Evolutionary conservation across 1,140 invertebrate genomes (phyloP), one percentile per base, ranked within the genome.

Genomic region (Lerema accius): DNA sequence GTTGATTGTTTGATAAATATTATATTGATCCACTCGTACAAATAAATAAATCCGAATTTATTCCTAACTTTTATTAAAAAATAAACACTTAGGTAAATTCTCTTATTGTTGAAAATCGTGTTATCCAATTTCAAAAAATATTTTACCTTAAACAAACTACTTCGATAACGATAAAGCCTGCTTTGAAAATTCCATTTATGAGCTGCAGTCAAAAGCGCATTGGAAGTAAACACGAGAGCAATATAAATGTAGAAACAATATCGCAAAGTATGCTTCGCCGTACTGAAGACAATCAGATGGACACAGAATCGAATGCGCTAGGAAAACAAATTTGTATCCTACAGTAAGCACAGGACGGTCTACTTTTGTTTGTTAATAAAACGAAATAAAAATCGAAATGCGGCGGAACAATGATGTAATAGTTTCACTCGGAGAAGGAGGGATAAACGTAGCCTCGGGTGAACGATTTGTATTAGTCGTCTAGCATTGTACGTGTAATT

Each of bases 391-490:
- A 73, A 76, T 73, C 69, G 63, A 68, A 76, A 74, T 76, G 59
- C 65, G 65, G 45, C 67, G 71, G 67, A 75, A 78, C 76, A 81
- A 77, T 86, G 81, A 86, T 83, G 79, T 86, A 82, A 89, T 86
- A 86, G 84, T 84, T 87, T 76, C 73, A 71, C 71, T 51, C 59
- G 63, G 63, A 69, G 77, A 69, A 71, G 68, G 71, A 69, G 72
- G 66, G 82, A 85, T 86, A 90, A 87, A 86, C 78, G 84, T 76
- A 80, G 73, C 85, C 80, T 70, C 70, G 77, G 80, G 87, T 80
- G 78, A 81, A 71, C 82, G 84, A 87, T 90, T 90, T 90, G 85
- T 88, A 87, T 86, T 87, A 87, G 84, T 82, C 79, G 82, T 83
- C 82, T 88, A 86, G 82, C 80, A 76, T 78, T 82, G 76, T 86